Base-by-base conservation (phyloP, 2,797 vertebrate species). In the Gadopsis marmoratus region DNA sequence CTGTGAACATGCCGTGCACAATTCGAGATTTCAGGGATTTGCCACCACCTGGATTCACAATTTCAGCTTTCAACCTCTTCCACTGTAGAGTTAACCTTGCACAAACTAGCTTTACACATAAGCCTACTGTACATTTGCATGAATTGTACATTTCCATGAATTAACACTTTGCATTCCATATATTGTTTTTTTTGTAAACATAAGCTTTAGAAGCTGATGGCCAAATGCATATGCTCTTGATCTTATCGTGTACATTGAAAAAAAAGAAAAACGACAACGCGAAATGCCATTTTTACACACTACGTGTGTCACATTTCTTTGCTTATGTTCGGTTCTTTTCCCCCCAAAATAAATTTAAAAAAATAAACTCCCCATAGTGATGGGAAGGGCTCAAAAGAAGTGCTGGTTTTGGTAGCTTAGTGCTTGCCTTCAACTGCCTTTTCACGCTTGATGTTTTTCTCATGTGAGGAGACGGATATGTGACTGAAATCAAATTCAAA, bases 321-420 rank as follows among this genome's bases (percentile, higher is more conserved):
- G 83, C 81, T 90, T 90, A 69, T 89, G 79, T 91, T 88, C 68
- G 60, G 67, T 90, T 83, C 37, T 71, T 67, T 63, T 64, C 73
- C 43, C 65, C 80, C 64, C 62, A 89, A 83, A 93, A 94, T 91
- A 93, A 94, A 93, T 92, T 95, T 93, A 41, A 74, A 65, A 78
- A 70, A 76, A 26, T 26, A 94, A 93, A 85, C 92, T 95, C 93
- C 96, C 97, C 95, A 91, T 90, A 73, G 64, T 70, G 84, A 93
- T 93, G 96, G 96, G 94, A 95, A 95, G 94, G 96, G 96, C 96
- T 97, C 96, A 96, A 96, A 94, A 91, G 97, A 98, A 97, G 97
- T 98, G 97, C 97, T 97, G 96, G 95, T 94, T 94, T 95, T 76
- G 89, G 90, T 94, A 93, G 95, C 95, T 96, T 95, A 95, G 96